phyloP scores from a whole-genome alignment of 2,113 vertebrate species.

The Turnix velox region DNA sequence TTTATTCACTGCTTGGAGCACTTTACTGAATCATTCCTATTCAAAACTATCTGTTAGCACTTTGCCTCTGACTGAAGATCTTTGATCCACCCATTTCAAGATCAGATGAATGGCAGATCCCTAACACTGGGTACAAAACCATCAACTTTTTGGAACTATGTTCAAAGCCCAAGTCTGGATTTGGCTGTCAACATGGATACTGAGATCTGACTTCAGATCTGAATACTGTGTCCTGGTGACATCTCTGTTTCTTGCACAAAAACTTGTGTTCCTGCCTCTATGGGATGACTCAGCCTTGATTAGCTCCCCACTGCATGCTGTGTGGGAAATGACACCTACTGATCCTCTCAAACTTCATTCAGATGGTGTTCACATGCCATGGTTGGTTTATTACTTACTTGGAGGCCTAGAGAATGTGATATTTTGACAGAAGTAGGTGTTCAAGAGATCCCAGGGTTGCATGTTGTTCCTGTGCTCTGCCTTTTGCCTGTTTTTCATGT shows the following conservation, averaged over 20 bases:
- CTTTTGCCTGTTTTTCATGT: neutral
- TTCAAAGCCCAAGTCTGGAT: neutral
- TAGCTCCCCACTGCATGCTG: neutral
- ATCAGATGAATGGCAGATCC: slow-evolving; percentile 48
- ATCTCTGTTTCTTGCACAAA: neutral
- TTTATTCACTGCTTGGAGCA: slow-evolving; percentile 13
- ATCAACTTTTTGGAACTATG: slow-evolving; percentile 23
- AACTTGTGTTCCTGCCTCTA: neutral
- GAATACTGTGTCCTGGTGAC: neutral
- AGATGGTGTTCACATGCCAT: fast-evolving
- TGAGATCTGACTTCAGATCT: slow-evolving; percentile 5
- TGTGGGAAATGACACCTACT: neutral
- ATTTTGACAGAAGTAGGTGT: neutral
- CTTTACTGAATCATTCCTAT: neutral
- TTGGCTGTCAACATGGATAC: neutral
- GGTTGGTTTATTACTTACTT: neutral
- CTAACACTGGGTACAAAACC: slow-evolving; percentile 5
- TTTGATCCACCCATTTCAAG: slow-evolving; percentile 57
- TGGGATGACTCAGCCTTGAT: neutral
- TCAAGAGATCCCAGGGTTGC: neutral
- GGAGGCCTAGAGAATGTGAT: neutral
- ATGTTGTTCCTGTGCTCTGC: neutral
- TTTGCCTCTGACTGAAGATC: slow-evolving; percentile 5
- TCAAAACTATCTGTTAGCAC: slow-evolving; percentile 42
- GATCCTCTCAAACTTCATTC: neutral